A percentile compares a stretch with the other conserved stretches of the same genome.
Conservation (phyloP, 37 sponge, comb jelly and placozoan species). For the Theonella swinhoei region DNA sequence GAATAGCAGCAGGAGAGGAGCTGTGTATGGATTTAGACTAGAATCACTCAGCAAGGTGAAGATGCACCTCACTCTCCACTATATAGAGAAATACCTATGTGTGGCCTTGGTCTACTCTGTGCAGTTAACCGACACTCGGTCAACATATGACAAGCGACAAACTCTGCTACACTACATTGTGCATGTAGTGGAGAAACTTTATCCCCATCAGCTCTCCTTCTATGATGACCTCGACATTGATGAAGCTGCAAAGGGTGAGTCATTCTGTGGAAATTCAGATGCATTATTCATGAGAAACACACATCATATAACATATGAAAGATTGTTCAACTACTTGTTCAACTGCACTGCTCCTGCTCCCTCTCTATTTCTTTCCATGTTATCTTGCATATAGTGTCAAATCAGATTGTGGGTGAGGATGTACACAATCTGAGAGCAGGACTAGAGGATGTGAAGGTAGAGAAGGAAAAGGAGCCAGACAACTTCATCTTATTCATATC, state of each 20-base stretch:
- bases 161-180: conserved; percentile 77
- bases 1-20: conserved; percentile 86
- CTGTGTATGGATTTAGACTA: conserved; percentile 76
- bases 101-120: not conserved
- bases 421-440: conserved; percentile 60
- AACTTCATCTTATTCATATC: conserved; percentile 91
- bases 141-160: conserved; percentile 53
- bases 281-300: not conserved
- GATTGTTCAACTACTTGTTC: too few relatives aligned
- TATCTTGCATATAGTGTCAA: conserved; percentile 46
- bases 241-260: conserved; percentile 59
- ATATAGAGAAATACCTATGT: too few relatives aligned
- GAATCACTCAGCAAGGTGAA: conserved; percentile 78
- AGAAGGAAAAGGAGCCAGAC: conserved; percentile 62
- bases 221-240: conserved; percentile 67
- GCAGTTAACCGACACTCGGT: conserved; percentile 71
- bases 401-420: conserved; percentile 68
- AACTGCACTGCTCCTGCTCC: not conserved
- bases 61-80: not conserved
- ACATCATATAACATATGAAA: too few relatives aligned
- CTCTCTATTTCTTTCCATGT: not conserved
- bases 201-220: conserved; percentile 72
- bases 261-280: not conserved
- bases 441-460: conserved; percentile 41
- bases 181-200: conserved; percentile 73